phyloP scores from a whole-genome alignment of 2,113 vertebrate genomes.

The Gallinago media region DNA sequence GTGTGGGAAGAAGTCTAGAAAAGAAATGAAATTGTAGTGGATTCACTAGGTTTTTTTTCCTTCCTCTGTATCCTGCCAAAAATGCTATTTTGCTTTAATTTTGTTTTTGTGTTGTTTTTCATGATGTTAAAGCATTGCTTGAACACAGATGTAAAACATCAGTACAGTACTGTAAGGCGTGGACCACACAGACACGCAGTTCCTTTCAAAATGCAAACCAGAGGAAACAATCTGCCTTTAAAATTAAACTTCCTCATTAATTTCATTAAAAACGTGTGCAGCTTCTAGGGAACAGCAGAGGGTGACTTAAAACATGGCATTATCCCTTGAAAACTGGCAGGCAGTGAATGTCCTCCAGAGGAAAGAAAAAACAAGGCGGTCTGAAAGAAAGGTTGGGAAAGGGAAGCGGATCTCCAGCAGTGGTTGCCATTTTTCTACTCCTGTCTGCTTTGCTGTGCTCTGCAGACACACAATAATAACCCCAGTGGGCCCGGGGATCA shows the following conservation, averaged over 20 bases:
- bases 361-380: not conserved
- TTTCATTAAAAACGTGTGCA: not conserved
- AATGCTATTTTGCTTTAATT: conserved; percentile 35
- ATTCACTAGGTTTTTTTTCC: not conserved
- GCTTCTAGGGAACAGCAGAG: not conserved
- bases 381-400: not conserved
- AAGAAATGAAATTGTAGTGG: not conserved
- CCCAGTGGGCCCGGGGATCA: conserved; percentile 78
- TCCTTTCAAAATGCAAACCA: conserved; percentile 24
- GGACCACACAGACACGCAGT: conserved; percentile 54
- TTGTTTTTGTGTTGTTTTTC: conserved; percentile 54
- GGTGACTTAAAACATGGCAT: not conserved
- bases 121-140: not conserved
- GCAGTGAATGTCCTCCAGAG: not conserved
- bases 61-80: not conserved
- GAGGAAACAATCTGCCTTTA: conserved; percentile 18
- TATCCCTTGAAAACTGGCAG: not conserved
- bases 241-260: conserved; percentile 17
- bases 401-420: conserved; percentile 30
- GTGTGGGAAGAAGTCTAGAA: not conserved
- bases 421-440: conserved; percentile 55
- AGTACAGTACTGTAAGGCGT: not conserved
- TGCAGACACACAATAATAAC: conserved; percentile 75
- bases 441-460: conserved; percentile 47
- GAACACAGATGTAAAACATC: conserved; percentile 21